Evolutionary conservation across 2,113 vertebrate genomes (phyloP), one percentile per base, ranked within the genome.

Genomic region (Vulpes vulpes): DNA sequence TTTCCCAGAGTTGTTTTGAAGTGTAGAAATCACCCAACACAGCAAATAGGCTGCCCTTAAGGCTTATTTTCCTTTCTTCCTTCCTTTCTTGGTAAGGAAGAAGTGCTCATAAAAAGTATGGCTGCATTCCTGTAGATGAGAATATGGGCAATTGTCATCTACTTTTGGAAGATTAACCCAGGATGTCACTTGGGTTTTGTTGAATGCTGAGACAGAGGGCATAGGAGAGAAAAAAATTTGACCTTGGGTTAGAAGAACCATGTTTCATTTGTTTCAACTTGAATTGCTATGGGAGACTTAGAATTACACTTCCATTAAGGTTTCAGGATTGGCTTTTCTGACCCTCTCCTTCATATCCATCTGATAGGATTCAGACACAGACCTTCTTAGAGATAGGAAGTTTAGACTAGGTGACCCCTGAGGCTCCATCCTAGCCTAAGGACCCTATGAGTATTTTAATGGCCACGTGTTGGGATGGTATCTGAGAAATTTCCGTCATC

Each of bases 211-310:
- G 23, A 76, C 51, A 94, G 51, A 83, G 11, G 3, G 81, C 67
- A 82, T 38, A 71, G 6, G 22, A 84, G 73, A 91, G 43, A n/a
- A 7, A 62, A 30, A 65, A 91, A 91, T 2, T 67, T 95, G 11
- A 64, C 12, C 20, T 95, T 89, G 78, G 19, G 3, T 19, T 94
- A 92, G 4, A 67, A 89, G 17, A 94, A 25, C 8, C 11, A 74
- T 51, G 19, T 95, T 96, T 6, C 7, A 81, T 96, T 93, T 89
- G 15, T 88, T 94, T 32, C 89, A 94, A 89, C 3, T 96, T 94
- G 32, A 92, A 84, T 89, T 96, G 83, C 20, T 38, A 20, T 74
- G 5, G 53, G 25, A 89, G 30, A 96, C 38, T 80, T 19, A 95
- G 38, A 96, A 91, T 83, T 81, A 80, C 8, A 5, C 60, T 82